Base-by-base conservation (phyloP, 2,113 vertebrate species). In the Mus spicilegus region DNA sequence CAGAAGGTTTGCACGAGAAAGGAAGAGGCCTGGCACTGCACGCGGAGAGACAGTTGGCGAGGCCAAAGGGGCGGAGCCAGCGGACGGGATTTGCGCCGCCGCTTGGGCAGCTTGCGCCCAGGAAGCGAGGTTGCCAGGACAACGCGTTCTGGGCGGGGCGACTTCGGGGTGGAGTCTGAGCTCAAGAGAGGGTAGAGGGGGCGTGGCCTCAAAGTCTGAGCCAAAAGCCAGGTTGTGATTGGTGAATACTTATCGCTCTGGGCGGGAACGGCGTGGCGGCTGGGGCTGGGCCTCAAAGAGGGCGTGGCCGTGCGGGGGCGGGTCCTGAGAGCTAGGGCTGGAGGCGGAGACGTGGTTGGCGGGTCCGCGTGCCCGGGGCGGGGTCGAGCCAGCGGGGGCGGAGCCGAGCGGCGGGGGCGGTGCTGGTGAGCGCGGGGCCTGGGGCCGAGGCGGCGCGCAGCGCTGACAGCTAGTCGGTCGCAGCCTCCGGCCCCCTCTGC, bases 121-220 rank as follows among this genome's bases (percentile, higher is more conserved):
- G 73, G n/a, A 94, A 82, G 58, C 80, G 3, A 72, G 67, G 97
- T 97, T 97, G 97, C 97, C 85, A 91, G 42, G 97, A 97, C 97
- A 93, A 97, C 97, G 97, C 97, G 96, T 98, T 97, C 54, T 97
- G 95, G 97, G 97, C 87, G 95, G 95, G 90, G 96, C 94, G 39
- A 14, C 3, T 11, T 4, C 1, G 72, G 73, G 96, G 96, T 49
- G 96, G 95, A 56, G 70, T 88, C 42, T 42, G 82, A 33, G 14
- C 3, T 12, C 14, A 26, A 30, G 54, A 17, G 82, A 65, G 81
- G 82, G 0, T 20, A 63, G 49, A 73, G 16, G 61, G 46, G 95
- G 92, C 72, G 72, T 72, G 3, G 56, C 30, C 7, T 54, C 2
- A 16, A 39, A 81, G 61, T n/a, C 65, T 56, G 77, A 1, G 30